Evolutionary conservation across 2,113 vertebrate species (phyloP).

Genomic region (Epinephelus lanceolatus): DNA sequence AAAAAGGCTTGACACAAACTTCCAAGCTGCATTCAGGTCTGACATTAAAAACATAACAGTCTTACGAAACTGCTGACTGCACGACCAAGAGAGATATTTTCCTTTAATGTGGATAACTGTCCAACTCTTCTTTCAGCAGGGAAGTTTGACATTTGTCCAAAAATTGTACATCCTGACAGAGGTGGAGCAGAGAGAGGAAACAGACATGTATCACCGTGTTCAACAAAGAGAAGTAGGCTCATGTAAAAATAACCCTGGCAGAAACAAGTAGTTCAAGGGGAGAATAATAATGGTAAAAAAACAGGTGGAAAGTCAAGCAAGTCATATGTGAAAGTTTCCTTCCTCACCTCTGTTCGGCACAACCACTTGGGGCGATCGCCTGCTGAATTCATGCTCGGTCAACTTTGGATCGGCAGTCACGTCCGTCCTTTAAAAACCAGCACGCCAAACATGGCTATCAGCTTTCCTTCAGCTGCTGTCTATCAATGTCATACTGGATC

Average conservation of each 20-base stretch:
- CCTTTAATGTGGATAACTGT: constrained; percentile 17
- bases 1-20: neutral
- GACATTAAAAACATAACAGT: neutral
- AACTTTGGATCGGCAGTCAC: constrained; percentile 84
- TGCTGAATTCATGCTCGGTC: constrained; percentile 84
- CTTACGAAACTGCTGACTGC: neutral
- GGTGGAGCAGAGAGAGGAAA: constrained; percentile 31
- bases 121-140: constrained; percentile 25
- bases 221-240: constrained; percentile 44
- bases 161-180: constrained; percentile 31
- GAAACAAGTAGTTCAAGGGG: constrained; percentile 60
- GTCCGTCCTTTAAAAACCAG: constrained; percentile 86
- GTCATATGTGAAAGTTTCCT: constrained; percentile 75
- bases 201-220: constrained; percentile 24
- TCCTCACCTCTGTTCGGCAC: constrained; percentile 64
- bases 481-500: constrained; percentile 89
- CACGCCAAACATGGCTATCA: constrained; percentile 88
- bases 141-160: constrained; percentile 26
- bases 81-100: too few relatives aligned
- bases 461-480: constrained; percentile 88
- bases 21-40: neutral
- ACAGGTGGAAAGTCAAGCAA: constrained; percentile 74
- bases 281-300: constrained; percentile 63
- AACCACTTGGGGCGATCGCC: constrained; percentile 81
- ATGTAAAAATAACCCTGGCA: constrained; percentile 57